Conservation (phyloP, 92 coral and sea anemone genomes). For the Scolanthus callimorphus region DNA sequence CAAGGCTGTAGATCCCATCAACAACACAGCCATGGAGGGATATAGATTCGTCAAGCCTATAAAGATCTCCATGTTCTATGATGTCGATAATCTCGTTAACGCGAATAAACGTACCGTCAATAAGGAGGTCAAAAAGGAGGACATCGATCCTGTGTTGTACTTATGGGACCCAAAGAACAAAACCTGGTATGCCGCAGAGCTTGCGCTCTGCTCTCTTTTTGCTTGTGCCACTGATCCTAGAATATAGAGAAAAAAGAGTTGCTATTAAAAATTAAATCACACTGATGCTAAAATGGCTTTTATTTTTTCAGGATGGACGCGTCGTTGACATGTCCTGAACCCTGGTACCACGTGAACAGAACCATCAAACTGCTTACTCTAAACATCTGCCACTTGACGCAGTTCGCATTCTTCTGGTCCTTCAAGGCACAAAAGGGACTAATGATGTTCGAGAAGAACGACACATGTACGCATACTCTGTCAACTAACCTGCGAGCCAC, state of each 20-base stretch:
- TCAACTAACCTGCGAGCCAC: too few species aligned
- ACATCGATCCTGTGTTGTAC: slow-evolving; percentile 83
- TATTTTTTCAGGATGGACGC: slow-evolving; percentile 79
- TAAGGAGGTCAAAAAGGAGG: slow-evolving; percentile 65
- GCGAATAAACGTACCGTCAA: slow-evolving; percentile 74
- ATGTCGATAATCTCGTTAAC: slow-evolving; percentile 82
- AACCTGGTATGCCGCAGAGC: slow-evolving; percentile 94
- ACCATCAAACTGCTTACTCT: slow-evolving; percentile 85
- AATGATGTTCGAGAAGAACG: slow-evolving; percentile 68
- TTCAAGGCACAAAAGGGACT: slow-evolving; percentile 80
- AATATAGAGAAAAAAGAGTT: too few species aligned
- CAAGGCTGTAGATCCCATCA: slow-evolving; percentile 74
- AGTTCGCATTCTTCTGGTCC: slow-evolving; percentile 93
- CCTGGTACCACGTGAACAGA: slow-evolving; percentile 86
- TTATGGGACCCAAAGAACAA: slow-evolving; percentile 82
- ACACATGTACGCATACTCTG: slow-evolving; percentile 62
- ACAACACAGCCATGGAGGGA: slow-evolving; percentile 66
- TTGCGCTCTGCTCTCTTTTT: too few species aligned
- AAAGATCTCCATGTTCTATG: slow-evolving; percentile 88
- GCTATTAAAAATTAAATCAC: too few species aligned
- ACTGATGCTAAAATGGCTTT: too few species aligned
- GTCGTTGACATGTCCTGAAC: slow-evolving; percentile 79
- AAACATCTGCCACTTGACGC: slow-evolving; percentile 89
- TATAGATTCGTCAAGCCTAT: slow-evolving; percentile 82
- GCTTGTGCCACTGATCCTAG: too few species aligned